phyloP scores from a whole-genome alignment of 2,113 vertebrate genomes.

The Notothenia rossii region DNA sequence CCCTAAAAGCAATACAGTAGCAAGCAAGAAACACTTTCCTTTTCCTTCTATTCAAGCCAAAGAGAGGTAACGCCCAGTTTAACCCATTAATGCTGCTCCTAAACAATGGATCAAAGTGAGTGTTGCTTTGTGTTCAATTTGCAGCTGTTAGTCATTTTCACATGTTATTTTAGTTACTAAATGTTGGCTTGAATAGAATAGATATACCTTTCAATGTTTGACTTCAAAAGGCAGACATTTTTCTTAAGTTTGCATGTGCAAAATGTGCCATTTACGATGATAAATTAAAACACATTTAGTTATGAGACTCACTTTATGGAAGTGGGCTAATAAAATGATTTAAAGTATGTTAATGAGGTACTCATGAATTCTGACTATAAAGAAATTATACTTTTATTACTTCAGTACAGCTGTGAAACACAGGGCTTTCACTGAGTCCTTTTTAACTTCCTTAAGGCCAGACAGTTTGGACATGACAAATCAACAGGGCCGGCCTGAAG shows the following conservation, averaged over 20 bases:
- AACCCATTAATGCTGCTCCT: not conserved
- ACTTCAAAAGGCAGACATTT: too few relatives aligned
- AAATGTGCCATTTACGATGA: too few relatives aligned
- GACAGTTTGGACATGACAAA: constrained; percentile 27
- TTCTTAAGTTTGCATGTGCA: too few relatives aligned
- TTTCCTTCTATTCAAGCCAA: constrained; percentile 56
- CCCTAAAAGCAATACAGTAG: not conserved
- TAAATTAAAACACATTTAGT: too few relatives aligned
- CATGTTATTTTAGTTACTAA: not conserved
- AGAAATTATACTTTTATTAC: not conserved
- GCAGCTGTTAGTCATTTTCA: not conserved
- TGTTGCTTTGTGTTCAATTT: not conserved
- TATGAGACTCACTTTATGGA: not conserved
- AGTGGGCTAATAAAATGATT: not conserved
- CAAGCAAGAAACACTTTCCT: constrained; percentile 28
- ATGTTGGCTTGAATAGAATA: not conserved
- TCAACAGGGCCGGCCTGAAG: not conserved
- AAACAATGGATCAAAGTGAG: constrained; percentile 38
- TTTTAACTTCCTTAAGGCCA: not conserved
- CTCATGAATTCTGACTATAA: not conserved
- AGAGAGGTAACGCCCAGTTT: constrained; percentile 39
- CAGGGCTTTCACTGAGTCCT: not conserved
- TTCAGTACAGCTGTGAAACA: not conserved
- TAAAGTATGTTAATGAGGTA: not conserved
- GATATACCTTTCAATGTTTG: too few relatives aligned